Evolutionary conservation across 2,888 invertebrate species (phyloP).

Genomic region (Epistrophe eligans): DNA sequence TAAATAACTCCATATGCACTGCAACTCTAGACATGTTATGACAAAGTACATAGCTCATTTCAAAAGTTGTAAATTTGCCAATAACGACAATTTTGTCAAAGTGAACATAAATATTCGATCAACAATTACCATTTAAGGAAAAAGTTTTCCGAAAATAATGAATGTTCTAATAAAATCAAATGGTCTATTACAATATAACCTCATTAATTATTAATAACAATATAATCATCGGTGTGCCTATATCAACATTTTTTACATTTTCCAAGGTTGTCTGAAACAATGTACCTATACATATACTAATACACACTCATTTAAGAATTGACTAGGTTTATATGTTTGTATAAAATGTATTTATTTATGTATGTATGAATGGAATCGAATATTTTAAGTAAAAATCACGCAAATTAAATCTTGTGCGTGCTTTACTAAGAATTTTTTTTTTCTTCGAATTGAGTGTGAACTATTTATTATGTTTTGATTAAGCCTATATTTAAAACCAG

Average conservation of each 20-base stretch:
- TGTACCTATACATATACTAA: accelerated
- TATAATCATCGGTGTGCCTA: slow-evolving; percentile 29
- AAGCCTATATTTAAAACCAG: not conserved
- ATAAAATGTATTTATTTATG: not conserved
- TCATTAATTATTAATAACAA: slow-evolving; percentile 49
- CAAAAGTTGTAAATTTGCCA: no score
- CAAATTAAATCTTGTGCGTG: slow-evolving; percentile 27
- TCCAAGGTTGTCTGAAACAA: slow-evolving; percentile 58
- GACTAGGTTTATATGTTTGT: not conserved
- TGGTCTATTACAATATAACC: slow-evolving; percentile 50
- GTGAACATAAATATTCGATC: not conserved
- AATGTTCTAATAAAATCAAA: not conserved
- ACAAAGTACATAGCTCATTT: no score
- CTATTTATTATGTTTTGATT: not conserved
- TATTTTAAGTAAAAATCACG: slow-evolving; percentile 34
- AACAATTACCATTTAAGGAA: not conserved
- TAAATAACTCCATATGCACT: no score
- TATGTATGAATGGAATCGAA: not conserved
- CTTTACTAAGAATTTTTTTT: not conserved
- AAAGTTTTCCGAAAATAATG: not conserved
- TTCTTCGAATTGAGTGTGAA: slow-evolving; percentile 3
- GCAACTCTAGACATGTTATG: no score
- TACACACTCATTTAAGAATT: not conserved
- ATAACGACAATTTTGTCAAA: not conserved
- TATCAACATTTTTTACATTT: slow-evolving; percentile 33